phyloP scores from a whole-genome alignment of 2,888 invertebrate genomes.

The Axea sp. region DNA sequence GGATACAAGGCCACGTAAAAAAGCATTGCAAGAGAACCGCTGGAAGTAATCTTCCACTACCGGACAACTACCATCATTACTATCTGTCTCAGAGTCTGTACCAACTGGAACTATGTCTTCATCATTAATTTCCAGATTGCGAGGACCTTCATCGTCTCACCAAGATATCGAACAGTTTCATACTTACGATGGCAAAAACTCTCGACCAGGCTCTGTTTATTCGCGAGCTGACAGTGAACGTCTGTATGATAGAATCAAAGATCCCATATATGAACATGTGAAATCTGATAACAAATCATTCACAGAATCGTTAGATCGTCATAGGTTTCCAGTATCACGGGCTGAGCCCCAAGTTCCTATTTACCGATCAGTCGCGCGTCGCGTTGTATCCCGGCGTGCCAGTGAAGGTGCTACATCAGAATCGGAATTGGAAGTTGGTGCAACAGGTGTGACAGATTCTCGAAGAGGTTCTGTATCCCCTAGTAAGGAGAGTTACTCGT shows the following conservation, averaged over 20 bases:
- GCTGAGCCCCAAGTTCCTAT: conserved; percentile 77
- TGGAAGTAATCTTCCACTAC: conserved; percentile 37
- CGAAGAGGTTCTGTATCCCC: conserved; percentile 83
- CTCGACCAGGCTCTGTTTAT: conserved; percentile 79
- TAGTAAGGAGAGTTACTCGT: conserved; percentile 85
- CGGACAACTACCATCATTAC: conserved; percentile 3
- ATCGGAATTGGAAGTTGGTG: conserved; percentile 62
- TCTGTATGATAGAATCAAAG: conserved; percentile 75
- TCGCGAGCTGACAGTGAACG: conserved; percentile 78
- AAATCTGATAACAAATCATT: conserved; percentile 71
- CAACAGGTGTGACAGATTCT: conserved; percentile 79
- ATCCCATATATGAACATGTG: conserved; percentile 76
- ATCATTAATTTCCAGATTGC: conserved; percentile 6
- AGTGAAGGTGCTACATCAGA: conserved; percentile 80
- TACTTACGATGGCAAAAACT: conserved; percentile 68
- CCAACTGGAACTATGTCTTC: conserved; percentile 11
- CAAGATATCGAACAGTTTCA: conserved; percentile 66
- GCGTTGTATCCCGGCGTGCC: conserved; percentile 78
- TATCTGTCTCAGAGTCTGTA: neutral
- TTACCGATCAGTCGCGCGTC: conserved; percentile 69
- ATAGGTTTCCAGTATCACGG: conserved; percentile 74
- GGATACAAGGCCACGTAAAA: conserved; percentile 43
- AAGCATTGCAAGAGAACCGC: conserved; percentile 17
- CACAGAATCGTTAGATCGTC: conserved; percentile 68
- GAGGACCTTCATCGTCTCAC: conserved; percentile 37